Percentiles rank a stretch among this genome's conserved stretches.
These are phyloP conservation scores for Aproaerema taeniolella DNA, from an alignment of 2,888 invertebrate genomes.

Conservation along the genomic window DNA sequence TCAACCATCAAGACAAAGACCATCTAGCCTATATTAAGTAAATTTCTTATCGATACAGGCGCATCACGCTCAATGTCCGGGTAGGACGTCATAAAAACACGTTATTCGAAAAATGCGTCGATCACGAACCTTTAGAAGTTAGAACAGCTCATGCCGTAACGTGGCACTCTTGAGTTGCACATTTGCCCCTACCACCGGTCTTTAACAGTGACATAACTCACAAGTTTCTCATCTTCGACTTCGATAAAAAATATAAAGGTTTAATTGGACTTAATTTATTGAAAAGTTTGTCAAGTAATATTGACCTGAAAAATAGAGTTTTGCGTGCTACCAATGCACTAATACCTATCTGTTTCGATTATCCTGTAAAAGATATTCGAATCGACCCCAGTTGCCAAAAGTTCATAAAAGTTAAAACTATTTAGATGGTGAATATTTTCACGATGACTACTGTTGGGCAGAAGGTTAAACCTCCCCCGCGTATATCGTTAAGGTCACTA, in stretches of 20 bases:
- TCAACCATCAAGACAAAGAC: constrained; percentile 11
- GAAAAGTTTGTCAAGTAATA: background rate
- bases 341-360: background rate
- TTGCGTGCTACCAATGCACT: background rate
- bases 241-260: constrained; percentile 18
- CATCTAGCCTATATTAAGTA: constrained; percentile 22
- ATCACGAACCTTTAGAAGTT: constrained; percentile 38
- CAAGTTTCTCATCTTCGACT: constrained; percentile 27
- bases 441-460: constrained; percentile 2
- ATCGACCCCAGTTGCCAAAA: background rate
- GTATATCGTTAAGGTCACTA: constrained; percentile 1
- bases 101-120: constrained; percentile 10
- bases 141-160: constrained; percentile 45
- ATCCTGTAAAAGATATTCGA: background rate
- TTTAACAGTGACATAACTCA: constrained; percentile 23
- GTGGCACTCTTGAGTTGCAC: constrained; percentile 24
- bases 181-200: constrained; percentile 16
- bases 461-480: constrained; percentile 1
- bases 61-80: constrained; percentile 22
- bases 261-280: constrained; percentile 6
- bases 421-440: constrained; percentile 4
- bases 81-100: constrained; percentile 12
- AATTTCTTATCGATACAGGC: constrained; percentile 26
- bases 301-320: constrained; percentile 1
- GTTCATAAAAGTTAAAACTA: background rate